These are phyloP conservation scores for Valencia hispanica DNA, from an alignment of 2,797 vertebrate species.

Conservation along the genomic window DNA sequence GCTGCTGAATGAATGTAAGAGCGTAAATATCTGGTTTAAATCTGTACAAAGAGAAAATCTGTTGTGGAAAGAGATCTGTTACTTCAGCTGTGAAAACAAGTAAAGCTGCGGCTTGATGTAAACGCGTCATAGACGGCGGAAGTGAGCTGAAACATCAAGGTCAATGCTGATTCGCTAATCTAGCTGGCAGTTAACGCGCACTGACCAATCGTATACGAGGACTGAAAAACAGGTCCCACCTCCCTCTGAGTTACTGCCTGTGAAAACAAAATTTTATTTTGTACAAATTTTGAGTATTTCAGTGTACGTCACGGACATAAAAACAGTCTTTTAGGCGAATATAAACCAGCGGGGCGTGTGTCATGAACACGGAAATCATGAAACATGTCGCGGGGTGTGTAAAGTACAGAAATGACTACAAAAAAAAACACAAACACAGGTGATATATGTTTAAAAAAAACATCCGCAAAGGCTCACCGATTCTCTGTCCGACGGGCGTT, in stretches of 20 bases:
- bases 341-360: neutral
- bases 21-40: neutral
- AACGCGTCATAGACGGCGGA: conserved; percentile 47
- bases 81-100: neutral
- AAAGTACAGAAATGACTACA: neutral
- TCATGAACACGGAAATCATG: accelerated
- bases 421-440: neutral
- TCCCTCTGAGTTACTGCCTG: conserved; percentile 23
- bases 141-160: conserved; percentile 25
- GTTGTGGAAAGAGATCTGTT: no score
- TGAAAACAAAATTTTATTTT: conserved; percentile 23
- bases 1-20: neutral
- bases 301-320: neutral
- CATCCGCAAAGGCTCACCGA: conserved; percentile 73
- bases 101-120: neutral
- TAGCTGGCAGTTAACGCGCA: conserved; percentile 11
- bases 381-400: neutral
- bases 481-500: conserved; percentile 82
- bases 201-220: conserved; percentile 47
- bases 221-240: conserved; percentile 15
- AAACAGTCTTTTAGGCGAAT: neutral
- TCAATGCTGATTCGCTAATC: conserved; percentile 12
- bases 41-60: no score
- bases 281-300: conserved; percentile 11
- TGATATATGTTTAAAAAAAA: conserved; percentile 9